Base-by-base conservation (phyloP, 2,797 vertebrate species). In the Mastacembelus armatus region DNA sequence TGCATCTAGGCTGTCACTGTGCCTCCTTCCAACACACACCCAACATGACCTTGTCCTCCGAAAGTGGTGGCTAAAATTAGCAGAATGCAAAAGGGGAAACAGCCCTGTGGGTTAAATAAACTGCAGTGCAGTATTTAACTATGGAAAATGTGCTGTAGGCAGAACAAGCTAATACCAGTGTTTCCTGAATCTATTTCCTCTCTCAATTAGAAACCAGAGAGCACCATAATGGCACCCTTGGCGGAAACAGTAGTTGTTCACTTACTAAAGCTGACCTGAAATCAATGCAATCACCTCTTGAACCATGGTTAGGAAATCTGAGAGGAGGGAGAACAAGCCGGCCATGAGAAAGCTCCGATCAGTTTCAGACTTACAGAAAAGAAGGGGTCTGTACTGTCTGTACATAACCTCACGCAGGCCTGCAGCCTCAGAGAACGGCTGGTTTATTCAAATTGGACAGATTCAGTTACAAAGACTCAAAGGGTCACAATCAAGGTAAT, bases 21-120 rank as follows among this genome's bases (percentile, higher is more conserved):
- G 43, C 32, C 16, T n/a, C 12, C 15, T 16, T 21, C 24, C 39
- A 68, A 65, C 65, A 58, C 64, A 2, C 44, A 49, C 44, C 11
- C 26, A 56, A 65, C 0, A 8, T 26, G 62, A 86, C 83, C 81
- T 89, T 74, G 84, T 84, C 74, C 69, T 72, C 64, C 54, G n/a
- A 66, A 84, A 74, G 70, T 49, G 59, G 52, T n/a, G 4, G 52
- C 76, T 84, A 81, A 84, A 87, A 85, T 86, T 80, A 85, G 68
- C 77, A 54, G 66, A 77, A 77, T n/a, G 44, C 79, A 81, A 35
- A 51, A 50, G 18, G 51, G 74, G 61, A 73, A 75, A 50, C 36
- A 3, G 43, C 57, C 58, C 51, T 26, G 40, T 51, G 47, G 73
- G 73, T 71, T 66, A 80, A 87, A 83, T 44, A 76, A 71, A 80